These are phyloP conservation scores for Oncorhynchus tshawytscha DNA, from an alignment of 2,113 vertebrate species.

Conservation along the genomic window DNA sequence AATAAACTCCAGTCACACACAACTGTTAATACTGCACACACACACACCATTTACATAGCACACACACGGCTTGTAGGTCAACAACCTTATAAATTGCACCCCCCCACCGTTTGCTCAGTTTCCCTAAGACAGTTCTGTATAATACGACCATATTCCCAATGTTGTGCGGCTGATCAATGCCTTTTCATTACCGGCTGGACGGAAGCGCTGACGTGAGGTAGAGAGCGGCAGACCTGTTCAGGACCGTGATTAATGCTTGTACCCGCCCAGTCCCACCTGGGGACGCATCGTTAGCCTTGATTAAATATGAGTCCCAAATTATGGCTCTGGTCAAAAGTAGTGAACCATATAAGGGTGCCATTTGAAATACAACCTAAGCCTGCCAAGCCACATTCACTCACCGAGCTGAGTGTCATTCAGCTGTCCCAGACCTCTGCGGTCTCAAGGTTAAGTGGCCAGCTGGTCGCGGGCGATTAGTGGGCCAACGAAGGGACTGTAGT, in stretches of 20 bases:
- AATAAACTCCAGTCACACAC: not conserved
- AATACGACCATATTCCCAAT: conserved; percentile 43
- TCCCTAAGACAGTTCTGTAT: conserved; percentile 19
- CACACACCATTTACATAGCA: not conserved
- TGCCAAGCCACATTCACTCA: conserved; percentile 50
- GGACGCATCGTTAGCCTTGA: conserved; percentile 61
- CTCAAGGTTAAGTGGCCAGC: conserved; percentile 62
- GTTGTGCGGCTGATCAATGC: conserved; percentile 67
- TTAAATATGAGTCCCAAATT: too few species aligned
- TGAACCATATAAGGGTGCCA: too few species aligned
- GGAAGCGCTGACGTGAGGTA: conserved; percentile 54
- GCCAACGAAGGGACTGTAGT: conserved; percentile 9
- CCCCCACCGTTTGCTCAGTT: not conserved
- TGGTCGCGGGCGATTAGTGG: conserved; percentile 33
- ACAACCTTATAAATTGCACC: not conserved
- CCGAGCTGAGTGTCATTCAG: conserved; percentile 39
- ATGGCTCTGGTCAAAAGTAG: too few species aligned
- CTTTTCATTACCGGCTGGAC: conserved; percentile 75
- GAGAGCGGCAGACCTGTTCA: conserved; percentile 32
- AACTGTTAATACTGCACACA: not conserved
- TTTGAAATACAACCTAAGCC: conserved; percentile 41
- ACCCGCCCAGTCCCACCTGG: conserved; percentile 39
- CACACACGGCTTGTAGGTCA: not conserved
- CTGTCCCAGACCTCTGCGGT: conserved; percentile 35
- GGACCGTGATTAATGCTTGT: conserved; percentile 61